Evolutionary conservation across 2,888 invertebrate genomes (phyloP).

Genomic region (Lobophora halterata): DNA sequence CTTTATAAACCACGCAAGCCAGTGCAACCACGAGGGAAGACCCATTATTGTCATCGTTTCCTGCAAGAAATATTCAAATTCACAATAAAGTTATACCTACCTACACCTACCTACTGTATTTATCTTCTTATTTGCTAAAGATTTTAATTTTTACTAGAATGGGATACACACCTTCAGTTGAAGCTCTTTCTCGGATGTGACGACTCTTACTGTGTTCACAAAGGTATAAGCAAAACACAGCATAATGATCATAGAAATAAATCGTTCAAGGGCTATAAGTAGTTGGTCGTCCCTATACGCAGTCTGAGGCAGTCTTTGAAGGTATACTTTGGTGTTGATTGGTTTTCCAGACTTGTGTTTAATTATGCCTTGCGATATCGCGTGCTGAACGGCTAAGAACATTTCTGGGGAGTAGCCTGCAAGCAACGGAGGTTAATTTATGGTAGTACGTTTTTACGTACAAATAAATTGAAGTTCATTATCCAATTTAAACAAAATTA

Average conservation of each 20-base stretch:
- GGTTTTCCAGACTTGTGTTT: slow-evolving; percentile 58
- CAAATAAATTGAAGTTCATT: too few relatives aligned
- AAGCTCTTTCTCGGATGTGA: slow-evolving; percentile 88
- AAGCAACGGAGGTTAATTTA: slow-evolving; percentile 3
- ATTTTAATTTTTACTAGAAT: not conserved
- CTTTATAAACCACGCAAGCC: slow-evolving; percentile 93
- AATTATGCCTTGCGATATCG: slow-evolving; percentile 67
- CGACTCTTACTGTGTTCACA: slow-evolving; percentile 88
- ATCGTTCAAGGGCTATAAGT: slow-evolving; percentile 83
- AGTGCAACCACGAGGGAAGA: slow-evolving; percentile 90
- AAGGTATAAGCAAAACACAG: slow-evolving; percentile 91
- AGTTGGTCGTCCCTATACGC: slow-evolving; percentile 86
- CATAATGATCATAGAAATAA: slow-evolving; percentile 89
- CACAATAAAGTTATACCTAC: too few relatives aligned
- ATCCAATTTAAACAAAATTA: too few relatives aligned
- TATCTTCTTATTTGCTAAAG: too few relatives aligned
- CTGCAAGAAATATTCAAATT: slow-evolving; percentile 69
- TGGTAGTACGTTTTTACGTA: too few relatives aligned
- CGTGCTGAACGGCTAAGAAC: slow-evolving; percentile 69
- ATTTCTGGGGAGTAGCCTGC: slow-evolving; percentile 70
- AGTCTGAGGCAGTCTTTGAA: slow-evolving; percentile 87
- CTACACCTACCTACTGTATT: too few relatives aligned
- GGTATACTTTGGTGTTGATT: slow-evolving; percentile 63
- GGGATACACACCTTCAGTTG: slow-evolving; percentile 82
- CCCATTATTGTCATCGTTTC: slow-evolving; percentile 97